These are phyloP conservation scores for Falcunculus frontatus DNA, from an alignment of 2,113 vertebrate species.

Conservation along the genomic window DNA sequence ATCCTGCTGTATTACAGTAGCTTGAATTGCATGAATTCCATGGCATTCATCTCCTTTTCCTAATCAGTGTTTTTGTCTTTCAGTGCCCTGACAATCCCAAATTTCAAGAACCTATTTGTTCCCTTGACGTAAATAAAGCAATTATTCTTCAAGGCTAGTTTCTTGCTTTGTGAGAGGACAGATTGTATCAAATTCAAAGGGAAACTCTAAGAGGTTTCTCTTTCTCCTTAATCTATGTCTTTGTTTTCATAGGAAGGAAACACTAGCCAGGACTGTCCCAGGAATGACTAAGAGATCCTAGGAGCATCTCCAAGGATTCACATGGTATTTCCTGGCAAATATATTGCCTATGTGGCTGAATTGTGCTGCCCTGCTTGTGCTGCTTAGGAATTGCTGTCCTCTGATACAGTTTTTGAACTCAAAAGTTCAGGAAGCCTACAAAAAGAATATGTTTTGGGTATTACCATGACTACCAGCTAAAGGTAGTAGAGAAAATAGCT, in stretches of 20 bases:
- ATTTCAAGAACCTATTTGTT: neutral
- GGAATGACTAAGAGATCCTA: neutral
- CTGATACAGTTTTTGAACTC: neutral
- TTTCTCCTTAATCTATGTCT: neutral
- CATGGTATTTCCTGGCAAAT: neutral
- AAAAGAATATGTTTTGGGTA: neutral
- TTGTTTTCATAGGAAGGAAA: neutral
- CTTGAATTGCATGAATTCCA: neutral
- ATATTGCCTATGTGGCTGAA: neutral
- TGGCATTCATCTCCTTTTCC: neutral
- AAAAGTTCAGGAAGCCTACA: neutral
- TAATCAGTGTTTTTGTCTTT: neutral
- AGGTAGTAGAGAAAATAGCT: neutral
- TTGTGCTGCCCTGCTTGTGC: neutral
- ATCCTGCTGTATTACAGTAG: neutral
- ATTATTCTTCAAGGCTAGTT: neutral
- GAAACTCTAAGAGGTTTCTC: neutral
- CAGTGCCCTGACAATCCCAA: neutral
- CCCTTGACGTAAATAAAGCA: neutral
- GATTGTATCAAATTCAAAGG: neutral
- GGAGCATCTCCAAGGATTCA: slow-evolving; percentile 45
- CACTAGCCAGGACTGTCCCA: neutral
- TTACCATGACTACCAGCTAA: neutral
- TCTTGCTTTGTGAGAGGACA: neutral
- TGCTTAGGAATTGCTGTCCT: neutral